Evolutionary conservation across 2,888 invertebrate genomes (phyloP).

Genomic region (Asteroscopus sphinx): DNA sequence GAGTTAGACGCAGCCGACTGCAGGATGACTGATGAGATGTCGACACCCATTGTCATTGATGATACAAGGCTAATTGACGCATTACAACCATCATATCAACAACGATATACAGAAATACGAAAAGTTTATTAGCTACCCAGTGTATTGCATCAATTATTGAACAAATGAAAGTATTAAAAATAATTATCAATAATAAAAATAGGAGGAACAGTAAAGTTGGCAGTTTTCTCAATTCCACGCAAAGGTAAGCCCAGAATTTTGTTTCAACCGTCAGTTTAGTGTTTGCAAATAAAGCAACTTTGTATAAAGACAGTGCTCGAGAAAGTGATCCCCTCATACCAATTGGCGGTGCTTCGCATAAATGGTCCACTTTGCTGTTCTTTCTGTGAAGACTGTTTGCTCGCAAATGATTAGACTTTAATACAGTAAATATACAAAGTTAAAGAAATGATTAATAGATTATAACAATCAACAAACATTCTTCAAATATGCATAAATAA

Average conservation of each 20-base stretch:
- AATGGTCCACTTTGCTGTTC: slow-evolving; percentile 73
- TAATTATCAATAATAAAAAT: slow-evolving; percentile 63
- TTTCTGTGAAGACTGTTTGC: slow-evolving; percentile 70
- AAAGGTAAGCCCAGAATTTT: slow-evolving; percentile 44
- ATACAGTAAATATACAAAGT: slow-evolving; percentile 50
- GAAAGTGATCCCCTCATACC: slow-evolving; percentile 59
- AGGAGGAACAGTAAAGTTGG: slow-evolving; percentile 78
- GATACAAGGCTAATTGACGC: slow-evolving; percentile 75
- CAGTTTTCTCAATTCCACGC: slow-evolving; percentile 31
- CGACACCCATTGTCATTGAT: slow-evolving; percentile 72
- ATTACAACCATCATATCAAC: slow-evolving; percentile 66
- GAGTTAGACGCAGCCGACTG: slow-evolving; percentile 75
- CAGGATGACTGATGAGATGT: slow-evolving; percentile 65
- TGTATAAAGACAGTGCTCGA: slow-evolving; percentile 43
- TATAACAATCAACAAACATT: slow-evolving; percentile 58
- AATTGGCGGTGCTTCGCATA: slow-evolving; percentile 56
- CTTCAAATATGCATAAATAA: slow-evolving; percentile 65
- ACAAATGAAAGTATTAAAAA: slow-evolving; percentile 59
- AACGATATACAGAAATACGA: slow-evolving; percentile 59
- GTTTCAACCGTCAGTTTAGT: slow-evolving; percentile 47
- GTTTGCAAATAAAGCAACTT: slow-evolving; percentile 47
- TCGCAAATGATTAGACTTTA: slow-evolving; percentile 55
- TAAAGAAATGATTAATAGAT: slow-evolving; percentile 59
- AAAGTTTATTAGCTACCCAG: slow-evolving; percentile 57
- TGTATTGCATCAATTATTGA: slow-evolving; percentile 71